phyloP scores from a whole-genome alignment of 2,113 vertebrate genomes.

The Sinocyclocheilus anophthalmus region DNA sequence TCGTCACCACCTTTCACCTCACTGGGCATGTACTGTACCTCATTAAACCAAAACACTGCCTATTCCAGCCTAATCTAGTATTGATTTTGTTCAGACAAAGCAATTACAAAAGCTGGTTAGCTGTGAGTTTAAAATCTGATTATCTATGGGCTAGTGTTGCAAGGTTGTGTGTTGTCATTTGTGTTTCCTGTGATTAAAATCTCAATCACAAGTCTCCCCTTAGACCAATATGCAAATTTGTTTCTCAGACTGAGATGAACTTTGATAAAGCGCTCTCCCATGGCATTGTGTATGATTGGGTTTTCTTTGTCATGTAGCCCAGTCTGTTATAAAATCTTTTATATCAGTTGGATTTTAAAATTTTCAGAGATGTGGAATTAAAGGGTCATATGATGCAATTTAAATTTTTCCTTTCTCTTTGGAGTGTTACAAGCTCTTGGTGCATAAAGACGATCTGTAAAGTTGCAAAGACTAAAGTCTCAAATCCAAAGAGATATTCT shows the following conservation, averaged over 20 bases:
- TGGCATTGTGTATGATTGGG: slow-evolving; percentile 28
- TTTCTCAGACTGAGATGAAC: slow-evolving; percentile 6
- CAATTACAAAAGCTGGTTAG: slow-evolving; percentile 29
- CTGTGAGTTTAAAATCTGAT: slow-evolving; percentile 24
- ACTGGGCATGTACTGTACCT: neutral
- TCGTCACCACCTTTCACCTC: too few species aligned
- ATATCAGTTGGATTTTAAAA: neutral
- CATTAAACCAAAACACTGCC: slow-evolving; percentile 30
- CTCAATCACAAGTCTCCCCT: neutral
- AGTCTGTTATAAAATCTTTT: neutral
- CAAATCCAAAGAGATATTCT: too few species aligned
- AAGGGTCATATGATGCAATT: too few species aligned
- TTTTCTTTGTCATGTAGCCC: neutral
- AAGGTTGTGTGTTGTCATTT: neutral
- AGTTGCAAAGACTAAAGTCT: too few species aligned
- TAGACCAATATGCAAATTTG: slow-evolving; percentile 28
- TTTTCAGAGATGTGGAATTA: neutral
- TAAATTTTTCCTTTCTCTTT: too few species aligned
- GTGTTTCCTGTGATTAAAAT: neutral
- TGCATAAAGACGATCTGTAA: too few species aligned
- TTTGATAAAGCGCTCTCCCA: neutral
- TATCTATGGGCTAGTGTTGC: neutral
- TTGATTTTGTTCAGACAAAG: slow-evolving; percentile 39
- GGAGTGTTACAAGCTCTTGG: too few species aligned
- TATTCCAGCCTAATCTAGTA: slow-evolving; percentile 41